Base-by-base conservation (phyloP, 2,113 vertebrate genomes). In the Anguilla rostrata region DNA sequence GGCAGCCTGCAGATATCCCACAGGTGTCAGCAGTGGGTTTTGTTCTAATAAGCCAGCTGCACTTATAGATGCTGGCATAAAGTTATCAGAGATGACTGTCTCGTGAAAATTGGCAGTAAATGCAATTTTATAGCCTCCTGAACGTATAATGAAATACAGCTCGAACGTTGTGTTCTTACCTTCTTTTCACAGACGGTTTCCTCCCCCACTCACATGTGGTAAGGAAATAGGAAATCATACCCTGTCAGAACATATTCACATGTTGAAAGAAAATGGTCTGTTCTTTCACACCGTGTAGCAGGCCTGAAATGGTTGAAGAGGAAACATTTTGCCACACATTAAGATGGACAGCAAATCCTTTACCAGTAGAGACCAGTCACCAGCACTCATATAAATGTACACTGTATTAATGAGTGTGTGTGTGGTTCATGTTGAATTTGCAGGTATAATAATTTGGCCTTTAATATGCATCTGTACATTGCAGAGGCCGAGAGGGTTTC, bases 51-150 rank as follows among this genome's bases (percentile, higher is more conserved):
- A 75, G 63, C 60, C 78, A 71, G 41, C 11, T 84, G 14, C 39
- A 84, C 63, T 75, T 84, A 84, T 75, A 39, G 60, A 43, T 84
- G 20, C 39, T 39, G 63, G 63, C 83, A 83, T 57, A 75, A 84
- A 84, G 83, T 75, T 75, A 84, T 84, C 39, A 84, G 66, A 84
- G 26, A 63, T 84, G 83, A 84, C 83, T 46, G 40, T 39, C 75
- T 56, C n/a, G 39, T 39, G 83, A 43, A 84, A 84, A 83, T 83
- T 75, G 26, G 11, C 71, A 34, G 71, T 75, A 75, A 34, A n/a
- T 34, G 34, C 34, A n/a, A 66, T 87, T 46, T 83, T 66, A 43
- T 57, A 41, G 49, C 63, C 18, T 80, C 46, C 78, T 66, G 75
- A 56, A 71, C 39, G 84, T 84, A 78, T 14, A 29, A 84, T 84